A percentile compares a stretch with the other conserved stretches of the same genome.
These are phyloP conservation scores for Spinus olivaceus DNA, from an alignment of 2,797 vertebrate genomes.

Conservation along the genomic window DNA sequence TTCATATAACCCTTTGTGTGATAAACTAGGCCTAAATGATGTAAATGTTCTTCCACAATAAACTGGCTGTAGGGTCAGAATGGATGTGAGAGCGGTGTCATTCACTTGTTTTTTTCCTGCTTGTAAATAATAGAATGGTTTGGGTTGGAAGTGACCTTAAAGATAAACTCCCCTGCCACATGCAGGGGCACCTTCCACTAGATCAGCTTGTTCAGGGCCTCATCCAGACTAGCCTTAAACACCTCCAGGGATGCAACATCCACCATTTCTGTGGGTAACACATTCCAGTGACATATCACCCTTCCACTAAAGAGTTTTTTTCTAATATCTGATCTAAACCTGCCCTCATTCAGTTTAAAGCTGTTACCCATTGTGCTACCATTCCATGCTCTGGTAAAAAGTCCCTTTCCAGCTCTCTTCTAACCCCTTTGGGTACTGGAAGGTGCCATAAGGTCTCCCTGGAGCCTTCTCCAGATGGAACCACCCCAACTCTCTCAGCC, in stretches of 20 bases:
- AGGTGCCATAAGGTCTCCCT: neutral
- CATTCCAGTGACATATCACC: fast-evolving
- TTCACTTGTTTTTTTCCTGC: neutral
- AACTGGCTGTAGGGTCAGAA: neutral
- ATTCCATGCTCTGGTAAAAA: fast-evolving
- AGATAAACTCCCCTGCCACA: fast-evolving
- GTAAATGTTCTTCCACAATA: neutral
- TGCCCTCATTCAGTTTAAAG: neutral
- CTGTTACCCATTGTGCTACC: neutral
- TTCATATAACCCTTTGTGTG: neutral
- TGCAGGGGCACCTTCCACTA: neutral
- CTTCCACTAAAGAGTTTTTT: neutral
- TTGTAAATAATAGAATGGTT: neutral
- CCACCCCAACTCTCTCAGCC: neutral
- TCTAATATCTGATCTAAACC: neutral
- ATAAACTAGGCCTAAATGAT: neutral
- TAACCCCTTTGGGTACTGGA: neutral
- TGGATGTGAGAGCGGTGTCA: neutral
- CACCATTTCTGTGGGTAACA: neutral
- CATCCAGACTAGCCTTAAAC: neutral
- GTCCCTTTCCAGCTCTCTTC: neutral
- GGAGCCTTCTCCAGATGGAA: neutral
- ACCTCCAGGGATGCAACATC: neutral
- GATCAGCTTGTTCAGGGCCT: neutral
- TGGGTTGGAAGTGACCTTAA: neutral